These are phyloP conservation scores for Pangasius macronema DNA, from an alignment of 2,797 vertebrate genomes.

Conservation along the genomic window DNA sequence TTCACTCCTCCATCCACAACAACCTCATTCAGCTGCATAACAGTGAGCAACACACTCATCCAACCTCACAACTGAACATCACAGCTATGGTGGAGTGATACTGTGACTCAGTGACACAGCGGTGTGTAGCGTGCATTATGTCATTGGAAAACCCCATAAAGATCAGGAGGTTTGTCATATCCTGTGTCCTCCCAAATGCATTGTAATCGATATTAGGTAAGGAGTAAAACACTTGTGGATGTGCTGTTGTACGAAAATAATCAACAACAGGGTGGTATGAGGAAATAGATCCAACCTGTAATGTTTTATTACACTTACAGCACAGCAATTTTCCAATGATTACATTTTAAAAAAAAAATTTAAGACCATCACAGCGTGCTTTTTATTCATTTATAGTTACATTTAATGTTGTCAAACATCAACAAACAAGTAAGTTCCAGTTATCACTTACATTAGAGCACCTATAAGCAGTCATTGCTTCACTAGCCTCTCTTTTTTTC, in stretches of 20 bases:
- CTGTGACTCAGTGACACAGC: constrained; percentile 3
- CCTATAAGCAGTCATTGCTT: background rate
- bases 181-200: background rate
- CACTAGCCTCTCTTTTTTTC: background rate
- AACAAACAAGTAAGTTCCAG: background rate
- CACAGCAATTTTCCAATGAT: background rate
- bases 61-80: background rate
- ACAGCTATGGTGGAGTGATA: background rate
- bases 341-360: too few relatives aligned
- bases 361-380: background rate
- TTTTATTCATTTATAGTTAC: background rate
- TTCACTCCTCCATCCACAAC: constrained; percentile 76
- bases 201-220: background rate
- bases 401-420: background rate
- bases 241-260: background rate
- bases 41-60: constrained; percentile 72
- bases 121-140: background rate
- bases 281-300: too few relatives aligned
- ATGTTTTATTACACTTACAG: background rate
- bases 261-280: background rate
- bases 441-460: background rate
- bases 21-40: constrained; percentile 79
- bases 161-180: background rate
- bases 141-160: background rate
- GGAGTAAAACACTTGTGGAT: background rate